A percentile compares a stretch with the other conserved stretches of the same genome.
Evolutionary conservation across 2,113 vertebrate species (phyloP).

Genomic region (Candoia aspera): DNA sequence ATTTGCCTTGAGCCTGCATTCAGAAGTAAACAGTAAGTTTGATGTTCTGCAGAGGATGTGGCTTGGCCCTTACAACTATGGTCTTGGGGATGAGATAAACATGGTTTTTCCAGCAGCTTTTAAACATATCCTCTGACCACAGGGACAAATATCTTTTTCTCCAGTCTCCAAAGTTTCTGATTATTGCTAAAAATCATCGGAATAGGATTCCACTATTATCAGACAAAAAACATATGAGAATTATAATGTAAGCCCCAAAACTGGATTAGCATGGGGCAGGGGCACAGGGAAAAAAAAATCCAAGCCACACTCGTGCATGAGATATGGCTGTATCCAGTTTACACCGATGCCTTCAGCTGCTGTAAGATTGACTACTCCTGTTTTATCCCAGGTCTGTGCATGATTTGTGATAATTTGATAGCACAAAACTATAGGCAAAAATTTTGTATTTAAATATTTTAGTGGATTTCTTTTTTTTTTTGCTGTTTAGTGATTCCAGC

Average conservation of each 20-base stretch:
- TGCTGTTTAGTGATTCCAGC: background rate
- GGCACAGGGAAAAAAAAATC: background rate
- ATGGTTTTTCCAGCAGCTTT: background rate
- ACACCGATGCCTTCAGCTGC: background rate
- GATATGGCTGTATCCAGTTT: background rate
- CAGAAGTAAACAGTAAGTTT: background rate
- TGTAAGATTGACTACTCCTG: background rate
- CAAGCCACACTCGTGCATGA: background rate
- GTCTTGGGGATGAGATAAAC: background rate
- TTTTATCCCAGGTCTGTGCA: background rate
- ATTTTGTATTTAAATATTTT: background rate
- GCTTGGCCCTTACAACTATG: background rate
- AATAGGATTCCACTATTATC: background rate
- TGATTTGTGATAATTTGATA: background rate
- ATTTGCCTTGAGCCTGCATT: background rate
- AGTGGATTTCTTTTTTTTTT: background rate
- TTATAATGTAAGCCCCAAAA: background rate
- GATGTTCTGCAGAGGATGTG: background rate
- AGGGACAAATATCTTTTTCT: background rate
- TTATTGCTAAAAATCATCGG: background rate
- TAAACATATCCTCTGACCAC: background rate
- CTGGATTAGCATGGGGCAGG: background rate
- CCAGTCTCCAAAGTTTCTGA: background rate
- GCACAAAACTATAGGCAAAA: background rate
- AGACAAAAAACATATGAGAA: background rate